Evolutionary conservation across 2,888 invertebrate species (phyloP).

Genomic region (Tiliacea citrago): DNA sequence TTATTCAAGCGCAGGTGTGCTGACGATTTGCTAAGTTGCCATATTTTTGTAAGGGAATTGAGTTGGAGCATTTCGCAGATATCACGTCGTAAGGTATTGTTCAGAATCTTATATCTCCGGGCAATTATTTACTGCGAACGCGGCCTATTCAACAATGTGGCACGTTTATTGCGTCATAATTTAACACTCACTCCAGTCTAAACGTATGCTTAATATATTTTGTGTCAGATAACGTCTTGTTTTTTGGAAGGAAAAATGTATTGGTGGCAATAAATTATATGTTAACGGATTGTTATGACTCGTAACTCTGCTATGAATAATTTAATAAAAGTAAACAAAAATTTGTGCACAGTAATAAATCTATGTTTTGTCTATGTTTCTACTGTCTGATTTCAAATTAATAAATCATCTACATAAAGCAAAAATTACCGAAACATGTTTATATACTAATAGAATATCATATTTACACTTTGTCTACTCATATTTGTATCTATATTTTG

Average conservation of each 20-base stretch:
- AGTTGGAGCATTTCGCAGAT: slow-evolving; percentile 70
- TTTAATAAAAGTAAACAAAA: not conserved
- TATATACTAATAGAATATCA: not conserved
- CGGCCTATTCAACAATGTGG: slow-evolving; percentile 56
- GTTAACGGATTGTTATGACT: slow-evolving; percentile 5
- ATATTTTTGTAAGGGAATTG: slow-evolving; percentile 87
- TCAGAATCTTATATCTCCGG: slow-evolving; percentile 64
- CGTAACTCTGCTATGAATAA: not conserved
- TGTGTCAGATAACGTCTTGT: slow-evolving; percentile 34
- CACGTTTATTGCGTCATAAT: slow-evolving; percentile 66
- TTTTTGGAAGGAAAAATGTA: slow-evolving; percentile 25
- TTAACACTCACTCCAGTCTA: slow-evolving; percentile 54
- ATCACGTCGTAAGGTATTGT: slow-evolving; percentile 67
- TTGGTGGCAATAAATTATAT: slow-evolving; percentile 16
- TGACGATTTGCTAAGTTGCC: slow-evolving; percentile 89
- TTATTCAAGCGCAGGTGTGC: slow-evolving; percentile 89
- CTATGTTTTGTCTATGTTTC: not conserved
- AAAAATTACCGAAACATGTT: not conserved
- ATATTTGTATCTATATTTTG: not conserved
- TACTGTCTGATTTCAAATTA: not conserved
- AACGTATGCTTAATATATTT: slow-evolving; percentile 56
- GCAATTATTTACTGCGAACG: slow-evolving; percentile 64
- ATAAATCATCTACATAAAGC: not conserved
- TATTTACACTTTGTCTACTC: not conserved
- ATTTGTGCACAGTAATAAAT: not conserved